A percentile compares a stretch with the other conserved stretches of the same genome.
phyloP scores from a whole-genome alignment of 2,888 invertebrate species.

The Cheilosia scutellata region DNA sequence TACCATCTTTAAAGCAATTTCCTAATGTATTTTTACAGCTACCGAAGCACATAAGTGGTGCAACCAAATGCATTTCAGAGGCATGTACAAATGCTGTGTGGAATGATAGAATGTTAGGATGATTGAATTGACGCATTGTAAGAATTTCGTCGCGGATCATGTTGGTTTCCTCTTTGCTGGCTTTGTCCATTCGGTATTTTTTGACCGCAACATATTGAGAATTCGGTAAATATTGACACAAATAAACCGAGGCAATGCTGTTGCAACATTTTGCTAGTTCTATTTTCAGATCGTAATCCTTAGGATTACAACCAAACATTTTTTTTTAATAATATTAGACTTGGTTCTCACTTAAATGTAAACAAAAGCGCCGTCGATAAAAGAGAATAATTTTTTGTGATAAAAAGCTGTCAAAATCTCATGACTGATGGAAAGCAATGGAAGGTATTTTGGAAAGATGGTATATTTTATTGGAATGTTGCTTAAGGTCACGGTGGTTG shows the following conservation, averaged over 20 bases:
- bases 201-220: conserved; percentile 90
- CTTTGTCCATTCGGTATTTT: conserved; percentile 90
- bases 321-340: not conserved
- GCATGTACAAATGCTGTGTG: conserved; percentile 91
- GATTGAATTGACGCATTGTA: conserved; percentile 90
- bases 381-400: conserved; percentile 24
- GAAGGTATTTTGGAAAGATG: conserved; percentile 6
- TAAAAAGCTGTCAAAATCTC: conserved; percentile 47
- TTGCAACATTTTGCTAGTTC: conserved; percentile 89
- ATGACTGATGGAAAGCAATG: conserved; percentile 34
- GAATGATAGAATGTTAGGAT: conserved; percentile 91
- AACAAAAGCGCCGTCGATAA: conserved; percentile 59
- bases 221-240: conserved; percentile 88
- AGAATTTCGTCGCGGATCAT: conserved; percentile 90
- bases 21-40: conserved; percentile 92
- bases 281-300: conserved; percentile 88
- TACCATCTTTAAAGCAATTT: conserved; percentile 87
- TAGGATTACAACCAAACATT: conserved; percentile 87
- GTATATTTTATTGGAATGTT: conserved; percentile 7
- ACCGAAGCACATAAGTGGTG: conserved; percentile 93
- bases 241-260: conserved; percentile 88
- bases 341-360: conserved; percentile 34
- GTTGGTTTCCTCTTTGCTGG: conserved; percentile 86
- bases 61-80: conserved; percentile 91
- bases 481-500: not conserved